Base-by-base conservation (phyloP, 2,888 invertebrate genomes). In the Hemistola chrysoprasaria region DNA sequence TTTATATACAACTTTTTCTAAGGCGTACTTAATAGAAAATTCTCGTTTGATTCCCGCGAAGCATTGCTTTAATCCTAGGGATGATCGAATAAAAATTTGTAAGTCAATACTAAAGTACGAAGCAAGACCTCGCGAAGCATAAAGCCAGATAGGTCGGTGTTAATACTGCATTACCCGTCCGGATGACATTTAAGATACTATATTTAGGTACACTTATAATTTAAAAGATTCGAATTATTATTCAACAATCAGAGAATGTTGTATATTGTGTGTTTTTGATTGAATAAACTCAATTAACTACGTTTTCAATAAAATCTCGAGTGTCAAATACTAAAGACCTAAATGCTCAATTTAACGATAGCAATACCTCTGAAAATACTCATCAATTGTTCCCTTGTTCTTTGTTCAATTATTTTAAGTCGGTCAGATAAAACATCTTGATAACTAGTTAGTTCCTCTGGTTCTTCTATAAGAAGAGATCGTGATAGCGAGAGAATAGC, bases 401-500 rank as follows among this genome's bases (percentile, higher is more conserved):
- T 47, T 49, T 49, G 50, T 53, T 38, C 38, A 50, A 49, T 47
- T 16, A 4, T 16, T 47, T 45, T 47, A 46, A 56, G 47, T 46
- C 44, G 44, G 50, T 49, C 46, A 38, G 47, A 46, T 50, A 54
- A 52, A 38, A 43, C 48, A 36, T 38, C 25, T 44, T 48, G 44
- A 49, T 52, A 40, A 28, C 41, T 22, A 47, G 47, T 53, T 55
- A 32, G 48, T 48, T 47, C 40, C 37, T 44, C 2, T 16, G 4
- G 16, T 16, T n/a, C n/a, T n/a, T n/a, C 38, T 30, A 34, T 41
- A 51, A 39, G 43, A 22, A 20, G 50, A 59, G 50, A 43, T 57
- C 40, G 48, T 54, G 59, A 60, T 59, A 61, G 55, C 49, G 11
- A 47, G 47, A 54, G 53, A 61, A 60, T 43, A 44, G 45, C 48